These are phyloP conservation scores for Anabacerthia variegaticeps DNA, from an alignment of 2,797 vertebrate species.

Conservation along the genomic window DNA sequence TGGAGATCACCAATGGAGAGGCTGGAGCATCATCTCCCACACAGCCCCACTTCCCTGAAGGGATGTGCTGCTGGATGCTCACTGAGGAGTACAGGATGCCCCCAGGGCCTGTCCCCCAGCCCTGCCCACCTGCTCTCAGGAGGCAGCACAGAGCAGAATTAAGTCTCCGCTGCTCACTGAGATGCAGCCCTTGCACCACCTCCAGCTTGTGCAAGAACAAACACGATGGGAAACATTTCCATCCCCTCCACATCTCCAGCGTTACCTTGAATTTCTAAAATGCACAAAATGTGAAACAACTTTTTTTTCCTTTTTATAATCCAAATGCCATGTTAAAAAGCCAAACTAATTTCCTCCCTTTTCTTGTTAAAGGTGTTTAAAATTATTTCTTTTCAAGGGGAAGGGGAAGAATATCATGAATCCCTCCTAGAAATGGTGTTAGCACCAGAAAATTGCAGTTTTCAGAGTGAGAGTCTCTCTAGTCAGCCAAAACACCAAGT, in stretches of 20 bases:
- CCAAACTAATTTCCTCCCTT: neutral
- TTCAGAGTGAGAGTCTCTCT: neutral
- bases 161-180: neutral
- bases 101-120: neutral
- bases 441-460: neutral
- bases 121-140: neutral
- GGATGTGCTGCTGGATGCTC: neutral
- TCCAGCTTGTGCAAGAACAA: neutral
- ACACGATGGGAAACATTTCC: neutral
- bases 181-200: neutral
- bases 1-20: rapidly evolving
- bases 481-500: neutral
- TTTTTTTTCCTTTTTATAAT: neutral
- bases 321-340: neutral
- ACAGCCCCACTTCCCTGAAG: neutral
- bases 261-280: neutral
- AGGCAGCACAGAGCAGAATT: neutral
- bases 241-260: neutral
- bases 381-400: neutral
- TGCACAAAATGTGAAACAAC: neutral
- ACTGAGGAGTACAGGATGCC: neutral
- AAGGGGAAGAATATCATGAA: constrained; percentile 52
- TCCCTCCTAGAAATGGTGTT: neutral
- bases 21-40: neutral
- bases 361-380: constrained; percentile 44